Conservation (phyloP, 2,113 vertebrate species). For the Myrmecophaga tridactyla region DNA sequence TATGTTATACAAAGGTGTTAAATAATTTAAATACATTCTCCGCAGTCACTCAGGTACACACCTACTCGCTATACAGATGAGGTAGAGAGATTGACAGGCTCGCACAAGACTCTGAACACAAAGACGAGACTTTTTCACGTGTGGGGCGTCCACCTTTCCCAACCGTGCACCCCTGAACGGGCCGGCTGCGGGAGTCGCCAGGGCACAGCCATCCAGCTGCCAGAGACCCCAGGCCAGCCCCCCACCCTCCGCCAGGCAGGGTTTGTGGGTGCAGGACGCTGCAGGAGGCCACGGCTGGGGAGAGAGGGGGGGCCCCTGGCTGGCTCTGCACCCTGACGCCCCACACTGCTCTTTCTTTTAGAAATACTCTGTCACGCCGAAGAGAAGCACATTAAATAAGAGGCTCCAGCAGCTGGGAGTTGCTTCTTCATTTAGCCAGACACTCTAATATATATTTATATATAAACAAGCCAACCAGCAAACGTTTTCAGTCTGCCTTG, state of each 20-base stretch:
- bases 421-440: constrained; percentile 38
- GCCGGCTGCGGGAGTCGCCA: too few relatives aligned
- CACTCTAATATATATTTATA: constrained; percentile 42
- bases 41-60: constrained; percentile 98
- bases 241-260: too few relatives aligned
- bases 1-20: constrained; percentile 99
- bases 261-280: too few relatives aligned
- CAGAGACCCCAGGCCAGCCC: too few relatives aligned
- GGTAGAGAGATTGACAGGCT: constrained; percentile 99
- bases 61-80: constrained; percentile 99
- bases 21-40: constrained; percentile 99
- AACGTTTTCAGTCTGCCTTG: constrained; percentile 79
- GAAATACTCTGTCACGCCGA: not conserved
- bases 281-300: too few relatives aligned
- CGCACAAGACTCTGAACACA: constrained; percentile 85
- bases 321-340: not conserved
- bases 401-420: constrained; percentile 51
- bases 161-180: not conserved
- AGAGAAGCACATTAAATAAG: not conserved
- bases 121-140: constrained; percentile 82
- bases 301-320: too few relatives aligned
- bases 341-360: not conserved
- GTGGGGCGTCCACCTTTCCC: constrained; percentile 83
- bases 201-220: too few relatives aligned
- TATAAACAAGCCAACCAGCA: constrained; percentile 77